Percentiles rank a stretch among this genome's conserved stretches.
phyloP scores from a whole-genome alignment of 2,797 vertebrate genomes.

The Coregonus ussuriensis region DNA sequence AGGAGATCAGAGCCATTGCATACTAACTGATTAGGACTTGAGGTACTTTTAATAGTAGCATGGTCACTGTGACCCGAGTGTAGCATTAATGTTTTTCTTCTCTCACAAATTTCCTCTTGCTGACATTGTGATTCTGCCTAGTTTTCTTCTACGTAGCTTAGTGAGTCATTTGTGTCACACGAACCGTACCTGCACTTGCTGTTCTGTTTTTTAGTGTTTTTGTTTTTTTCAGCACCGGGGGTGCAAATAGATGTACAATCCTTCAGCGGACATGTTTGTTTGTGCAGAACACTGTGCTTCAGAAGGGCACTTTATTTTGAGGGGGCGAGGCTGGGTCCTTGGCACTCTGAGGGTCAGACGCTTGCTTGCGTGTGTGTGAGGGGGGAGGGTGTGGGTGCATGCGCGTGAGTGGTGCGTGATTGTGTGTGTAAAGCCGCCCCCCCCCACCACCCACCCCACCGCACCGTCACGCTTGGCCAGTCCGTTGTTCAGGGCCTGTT shows the following conservation, averaged over 20 bases:
- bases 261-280: slow-evolving; percentile 45
- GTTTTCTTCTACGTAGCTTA: background rate
- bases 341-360: slow-evolving; percentile 42
- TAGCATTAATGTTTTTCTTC: background rate
- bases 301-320: slow-evolving; percentile 52
- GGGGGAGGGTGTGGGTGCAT: background rate
- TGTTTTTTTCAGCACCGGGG: slow-evolving; percentile 29
- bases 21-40: background rate
- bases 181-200: slow-evolving; percentile 47
- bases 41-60: background rate
- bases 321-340: slow-evolving; percentile 30
- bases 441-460: slow-evolving; percentile 24
- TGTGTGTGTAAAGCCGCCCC: slow-evolving; percentile 44
- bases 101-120: background rate
- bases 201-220: background rate
- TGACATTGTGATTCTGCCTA: background rate
- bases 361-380: slow-evolving; percentile 19
- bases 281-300: slow-evolving; percentile 62
- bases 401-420: slow-evolving; percentile 4
- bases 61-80: background rate
- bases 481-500: slow-evolving; percentile 69
- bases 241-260: slow-evolving; percentile 51
- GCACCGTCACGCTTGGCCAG: slow-evolving; percentile 70
- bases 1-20: background rate
- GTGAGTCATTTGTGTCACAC: slow-evolving; percentile 44